Evolutionary conservation across 2,888 invertebrate species (phyloP).

Genomic region (Eupithecia exiguata): DNA sequence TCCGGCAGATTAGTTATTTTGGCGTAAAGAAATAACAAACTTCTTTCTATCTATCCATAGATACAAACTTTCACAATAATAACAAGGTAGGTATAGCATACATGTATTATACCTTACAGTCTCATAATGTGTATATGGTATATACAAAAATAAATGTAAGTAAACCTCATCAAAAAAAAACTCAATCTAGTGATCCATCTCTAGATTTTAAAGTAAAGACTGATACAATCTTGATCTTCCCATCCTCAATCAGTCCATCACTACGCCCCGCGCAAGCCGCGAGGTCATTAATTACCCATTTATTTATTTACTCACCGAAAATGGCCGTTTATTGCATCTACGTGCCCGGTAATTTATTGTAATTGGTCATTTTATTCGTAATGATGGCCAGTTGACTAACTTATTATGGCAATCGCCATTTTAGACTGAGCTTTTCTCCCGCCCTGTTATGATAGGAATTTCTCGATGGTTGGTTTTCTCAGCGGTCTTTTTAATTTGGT

Average conservation of each 20-base stretch:
- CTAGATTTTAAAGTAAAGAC: background rate
- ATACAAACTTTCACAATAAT: no score
- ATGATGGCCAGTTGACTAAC: constrained; percentile 58
- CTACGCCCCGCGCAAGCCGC: constrained; percentile 45
- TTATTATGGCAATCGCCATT: constrained; percentile 50
- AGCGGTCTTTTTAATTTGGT: constrained; percentile 47
- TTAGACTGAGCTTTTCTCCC: constrained; percentile 42
- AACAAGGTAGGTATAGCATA: no score
- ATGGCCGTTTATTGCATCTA: constrained; percentile 71
- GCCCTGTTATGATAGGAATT: constrained; percentile 13
- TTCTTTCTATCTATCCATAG: no score
- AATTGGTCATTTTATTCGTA: constrained; percentile 74
- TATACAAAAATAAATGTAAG: no score
- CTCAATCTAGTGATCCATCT: background rate
- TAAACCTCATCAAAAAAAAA: background rate
- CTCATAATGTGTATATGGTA: no score
- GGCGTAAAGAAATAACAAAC: no score
- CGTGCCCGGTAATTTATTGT: constrained; percentile 73
- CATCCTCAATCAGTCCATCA: constrained; percentile 26
- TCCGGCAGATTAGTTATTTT: no score
- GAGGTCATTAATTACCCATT: constrained; percentile 75
- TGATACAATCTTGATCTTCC: background rate
- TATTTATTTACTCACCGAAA: constrained; percentile 75
- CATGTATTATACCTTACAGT: no score
- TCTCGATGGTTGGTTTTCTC: constrained; percentile 27